Evolutionary conservation across 2,113 vertebrate species (phyloP).

Genomic region (cattle (Bos taurus)): ARS-UCD2.0 NC_037343.1:7826001-7826500

Average conservation of each 20-base stretch:
- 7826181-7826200: not conserved
- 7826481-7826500: not conserved
- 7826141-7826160: not conserved
- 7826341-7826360: too few species aligned
- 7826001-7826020: too few species aligned
- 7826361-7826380: not conserved
- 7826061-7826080: too few species aligned
- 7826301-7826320: not conserved
- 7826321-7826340: not conserved
- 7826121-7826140: not conserved
- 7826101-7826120: not conserved
- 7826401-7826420: too few species aligned
- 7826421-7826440: not conserved
- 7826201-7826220: accelerated
- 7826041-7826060: too few species aligned
- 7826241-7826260: not conserved
- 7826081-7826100: too few species aligned
- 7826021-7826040: too few species aligned
- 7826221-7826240: too few species aligned
- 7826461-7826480: too few species aligned
- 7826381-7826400: too few species aligned
- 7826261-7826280: not conserved
- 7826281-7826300: not conserved
- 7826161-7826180: not conserved
- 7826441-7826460: not conserved